Evolutionary conservation across 1,140 invertebrate genomes (phyloP).

Genomic region (Drosophila athabasca): DNA sequence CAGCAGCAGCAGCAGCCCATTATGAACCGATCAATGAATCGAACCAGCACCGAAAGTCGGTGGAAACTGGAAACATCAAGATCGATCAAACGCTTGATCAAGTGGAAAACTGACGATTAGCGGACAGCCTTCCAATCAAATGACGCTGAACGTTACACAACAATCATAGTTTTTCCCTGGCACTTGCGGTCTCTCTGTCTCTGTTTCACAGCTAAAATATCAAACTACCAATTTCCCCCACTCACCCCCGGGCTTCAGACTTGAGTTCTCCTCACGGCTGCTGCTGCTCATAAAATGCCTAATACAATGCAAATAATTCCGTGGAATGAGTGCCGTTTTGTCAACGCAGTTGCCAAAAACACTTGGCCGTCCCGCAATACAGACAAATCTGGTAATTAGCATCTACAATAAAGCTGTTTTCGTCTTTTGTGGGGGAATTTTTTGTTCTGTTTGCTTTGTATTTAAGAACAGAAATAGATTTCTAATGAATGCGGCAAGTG

Average conservation of each 20-base stretch:
- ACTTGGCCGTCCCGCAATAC: not conserved
- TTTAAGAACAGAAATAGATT: slow-evolving; percentile 15
- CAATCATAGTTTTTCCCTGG: not conserved
- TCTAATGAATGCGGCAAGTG: not conserved
- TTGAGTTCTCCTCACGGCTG: too few species aligned
- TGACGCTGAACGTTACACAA: not conserved
- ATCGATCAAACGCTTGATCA: not conserved
- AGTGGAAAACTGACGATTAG: slow-evolving; percentile 12
- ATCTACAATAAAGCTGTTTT: not conserved
- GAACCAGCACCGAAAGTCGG: slow-evolving; percentile 5
- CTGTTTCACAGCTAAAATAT: not conserved
- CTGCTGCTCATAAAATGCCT: too few species aligned
- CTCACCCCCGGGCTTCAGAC: too few species aligned
- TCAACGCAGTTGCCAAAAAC: not conserved
- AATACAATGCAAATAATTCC: not conserved
- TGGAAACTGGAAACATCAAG: slow-evolving; percentile 16
- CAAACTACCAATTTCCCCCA: not conserved
- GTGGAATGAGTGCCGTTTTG: not conserved
- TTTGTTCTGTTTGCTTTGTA: not conserved
- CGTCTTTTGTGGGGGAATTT: not conserved
- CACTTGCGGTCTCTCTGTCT: not conserved
- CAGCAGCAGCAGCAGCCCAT: not conserved
- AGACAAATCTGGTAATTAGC: not conserved
- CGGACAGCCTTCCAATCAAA: not conserved
- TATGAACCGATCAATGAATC: not conserved